phyloP scores from a whole-genome alignment of 1,140 invertebrate species.

The Ostrea denselamellosa region DNA sequence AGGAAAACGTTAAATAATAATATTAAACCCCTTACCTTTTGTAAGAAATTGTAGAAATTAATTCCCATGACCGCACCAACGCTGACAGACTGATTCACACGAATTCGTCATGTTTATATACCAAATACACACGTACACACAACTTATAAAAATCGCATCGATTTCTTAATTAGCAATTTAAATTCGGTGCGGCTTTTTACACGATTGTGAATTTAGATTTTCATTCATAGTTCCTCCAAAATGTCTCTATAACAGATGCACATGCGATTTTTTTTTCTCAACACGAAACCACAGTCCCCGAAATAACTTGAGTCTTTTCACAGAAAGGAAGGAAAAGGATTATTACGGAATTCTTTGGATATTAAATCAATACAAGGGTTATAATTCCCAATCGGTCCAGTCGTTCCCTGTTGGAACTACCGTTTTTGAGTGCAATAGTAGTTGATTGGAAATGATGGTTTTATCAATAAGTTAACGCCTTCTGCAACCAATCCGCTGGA shows the following conservation, averaged over 20 bases:
- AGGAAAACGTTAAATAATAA: too few species aligned
- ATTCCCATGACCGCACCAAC: not conserved
- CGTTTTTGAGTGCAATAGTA: not conserved
- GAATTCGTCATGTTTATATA: not conserved
- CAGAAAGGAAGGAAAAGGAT: not conserved
- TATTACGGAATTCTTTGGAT: constrained; percentile 1
- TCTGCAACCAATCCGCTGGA: not conserved
- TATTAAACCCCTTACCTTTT: not conserved
- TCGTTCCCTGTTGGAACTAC: not conserved
- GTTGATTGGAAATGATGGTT: not conserved
- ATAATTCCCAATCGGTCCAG: not conserved
- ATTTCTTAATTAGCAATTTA: constrained; percentile 40
- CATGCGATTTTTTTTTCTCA: constrained; percentile 8
- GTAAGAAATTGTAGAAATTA: constrained; percentile 1
- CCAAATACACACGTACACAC: not conserved
- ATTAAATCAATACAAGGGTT: constrained; percentile 17
- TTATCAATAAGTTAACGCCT: constrained; percentile 1
- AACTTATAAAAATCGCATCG: constrained; percentile 6
- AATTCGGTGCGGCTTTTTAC: not conserved
- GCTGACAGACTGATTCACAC: not conserved
- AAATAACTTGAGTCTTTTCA: constrained; percentile 13
- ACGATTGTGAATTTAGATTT: not conserved
- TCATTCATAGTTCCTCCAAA: constrained; percentile 8
- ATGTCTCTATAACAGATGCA: not conserved
- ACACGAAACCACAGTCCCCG: not conserved